These are phyloP conservation scores for Euplexia lucipara DNA, from an alignment of 2,888 invertebrate genomes.

Conservation along the genomic window DNA sequence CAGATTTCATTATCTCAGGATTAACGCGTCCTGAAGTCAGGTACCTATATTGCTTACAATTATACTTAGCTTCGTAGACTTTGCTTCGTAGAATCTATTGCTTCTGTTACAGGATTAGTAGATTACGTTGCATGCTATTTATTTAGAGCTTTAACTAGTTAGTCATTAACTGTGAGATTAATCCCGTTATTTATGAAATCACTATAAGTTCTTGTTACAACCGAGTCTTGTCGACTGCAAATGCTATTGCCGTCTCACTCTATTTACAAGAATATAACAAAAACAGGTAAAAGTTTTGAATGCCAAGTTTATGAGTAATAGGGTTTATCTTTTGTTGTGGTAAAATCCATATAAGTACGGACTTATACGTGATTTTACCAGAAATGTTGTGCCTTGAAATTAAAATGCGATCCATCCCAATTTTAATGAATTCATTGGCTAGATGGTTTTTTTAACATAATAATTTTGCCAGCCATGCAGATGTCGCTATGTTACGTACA, in stretches of 20 bases:
- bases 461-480: constrained; percentile 37
- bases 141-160: constrained; percentile 9
- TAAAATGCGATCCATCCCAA: background rate
- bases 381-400: no score
- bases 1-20: constrained; percentile 20
- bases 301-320: constrained; percentile 20
- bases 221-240: background rate
- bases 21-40: constrained; percentile 1
- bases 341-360: no score
- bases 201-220: constrained; percentile 7
- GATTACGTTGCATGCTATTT: background rate
- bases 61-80: background rate
- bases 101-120: background rate
- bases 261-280: constrained; percentile 26
- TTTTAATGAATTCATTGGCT: no score
- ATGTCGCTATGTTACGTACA: constrained; percentile 75
- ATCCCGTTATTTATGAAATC: constrained; percentile 2
- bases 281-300: constrained; percentile 31
- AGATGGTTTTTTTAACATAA: no score
- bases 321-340: constrained; percentile 25
- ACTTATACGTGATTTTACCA: no score
- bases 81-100: constrained; percentile 15
- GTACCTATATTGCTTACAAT: background rate
- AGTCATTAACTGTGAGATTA: constrained; percentile 18
- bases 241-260: constrained; percentile 16